phyloP scores from a whole-genome alignment of 2,113 vertebrate species.

The Microtus montanus region DNA sequence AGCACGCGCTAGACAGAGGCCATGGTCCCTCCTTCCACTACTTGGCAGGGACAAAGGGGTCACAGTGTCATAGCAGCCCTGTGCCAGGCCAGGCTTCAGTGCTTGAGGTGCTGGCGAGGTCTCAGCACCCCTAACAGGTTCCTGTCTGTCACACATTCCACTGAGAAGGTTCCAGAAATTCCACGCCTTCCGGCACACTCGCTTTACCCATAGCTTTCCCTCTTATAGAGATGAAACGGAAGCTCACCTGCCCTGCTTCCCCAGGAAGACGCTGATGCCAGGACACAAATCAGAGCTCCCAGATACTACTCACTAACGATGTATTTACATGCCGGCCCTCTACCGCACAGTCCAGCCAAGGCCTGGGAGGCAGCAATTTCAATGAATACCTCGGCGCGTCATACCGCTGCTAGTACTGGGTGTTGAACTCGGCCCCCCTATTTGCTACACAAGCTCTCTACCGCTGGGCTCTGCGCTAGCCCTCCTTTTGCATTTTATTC shows the following conservation, averaged over 20 bases:
- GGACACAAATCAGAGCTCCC: background rate
- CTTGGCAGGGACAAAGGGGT: background rate
- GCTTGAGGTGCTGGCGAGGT: background rate
- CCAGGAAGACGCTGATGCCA: background rate
- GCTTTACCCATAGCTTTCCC: background rate
- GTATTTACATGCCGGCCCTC: background rate
- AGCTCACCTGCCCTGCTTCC: background rate
- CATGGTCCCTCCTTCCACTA: background rate
- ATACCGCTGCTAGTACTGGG: no score
- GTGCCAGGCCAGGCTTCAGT: background rate
- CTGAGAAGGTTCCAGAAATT: constrained; percentile 54
- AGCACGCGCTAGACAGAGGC: background rate
- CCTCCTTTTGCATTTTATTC: background rate
- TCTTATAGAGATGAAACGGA: background rate
- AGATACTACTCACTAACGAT: background rate
- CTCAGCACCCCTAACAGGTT: constrained; percentile 29
- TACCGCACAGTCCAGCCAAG: no score
- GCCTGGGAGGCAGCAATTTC: background rate
- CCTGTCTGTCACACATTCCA: constrained; percentile 52
- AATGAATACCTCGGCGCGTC: background rate
- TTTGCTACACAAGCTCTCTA: background rate
- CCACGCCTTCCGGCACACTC: constrained; percentile 55
- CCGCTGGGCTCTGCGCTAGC: no score
- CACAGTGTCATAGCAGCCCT: background rate
- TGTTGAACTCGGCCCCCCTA: background rate